phyloP scores from a whole-genome alignment of 2,113 vertebrate species.

The Oncorhynchus masou region DNA sequence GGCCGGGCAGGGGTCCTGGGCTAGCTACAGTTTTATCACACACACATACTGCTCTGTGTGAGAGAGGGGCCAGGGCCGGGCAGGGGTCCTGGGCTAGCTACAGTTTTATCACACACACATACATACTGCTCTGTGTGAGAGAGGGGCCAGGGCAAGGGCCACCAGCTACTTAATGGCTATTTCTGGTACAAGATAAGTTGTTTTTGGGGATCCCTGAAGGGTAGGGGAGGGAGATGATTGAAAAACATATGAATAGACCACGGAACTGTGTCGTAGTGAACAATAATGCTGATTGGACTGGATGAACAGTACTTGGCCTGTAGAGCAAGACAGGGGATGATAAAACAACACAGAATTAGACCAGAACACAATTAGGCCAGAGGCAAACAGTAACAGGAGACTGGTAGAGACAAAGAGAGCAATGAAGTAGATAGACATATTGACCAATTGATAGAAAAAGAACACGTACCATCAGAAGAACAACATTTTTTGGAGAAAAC shows the following conservation, averaged over 20 bases:
- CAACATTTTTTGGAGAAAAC: not conserved
- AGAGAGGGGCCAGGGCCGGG: no score
- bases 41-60: no score
- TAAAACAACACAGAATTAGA: not conserved
- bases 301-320: not conserved
- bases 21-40: no score
- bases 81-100: not conserved
- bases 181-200: not conserved
- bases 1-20: no score
- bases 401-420: constrained; percentile 2
- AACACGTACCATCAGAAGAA: not conserved
- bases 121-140: not conserved
- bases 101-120: not conserved
- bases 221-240: not conserved
- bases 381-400: not conserved
- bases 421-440: constrained; percentile 1
- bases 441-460: not conserved
- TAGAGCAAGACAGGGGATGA: not conserved
- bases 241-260: not conserved
- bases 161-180: not conserved
- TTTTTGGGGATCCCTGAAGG: not conserved
- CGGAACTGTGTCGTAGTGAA: not conserved
- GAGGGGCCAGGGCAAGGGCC: not conserved
- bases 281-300: not conserved
- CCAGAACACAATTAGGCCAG: not conserved